These are phyloP conservation scores for Cactoblastis cactorum DNA, from an alignment of 2,888 invertebrate genomes.

Conservation along the genomic window DNA sequence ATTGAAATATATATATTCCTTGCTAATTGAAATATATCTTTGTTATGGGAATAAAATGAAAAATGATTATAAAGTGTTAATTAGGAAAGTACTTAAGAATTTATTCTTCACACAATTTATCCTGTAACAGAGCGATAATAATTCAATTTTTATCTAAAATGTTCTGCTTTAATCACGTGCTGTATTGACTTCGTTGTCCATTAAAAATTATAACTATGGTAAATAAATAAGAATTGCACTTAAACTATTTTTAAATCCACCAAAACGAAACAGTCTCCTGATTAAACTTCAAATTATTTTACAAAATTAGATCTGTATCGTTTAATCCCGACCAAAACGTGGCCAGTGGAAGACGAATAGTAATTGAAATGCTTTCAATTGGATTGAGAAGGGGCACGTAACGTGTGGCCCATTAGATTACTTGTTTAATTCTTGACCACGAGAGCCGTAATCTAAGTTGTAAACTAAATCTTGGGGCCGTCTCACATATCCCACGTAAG, in stretches of 20 bases:
- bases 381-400: conserved; percentile 42
- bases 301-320: conserved; percentile 6
- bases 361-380: conserved; percentile 55
- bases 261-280: neutral
- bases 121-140: too few relatives aligned
- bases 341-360: conserved; percentile 31
- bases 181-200: too few relatives aligned
- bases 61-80: conserved; percentile 28
- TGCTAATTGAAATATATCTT: conserved; percentile 28
- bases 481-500: conserved; percentile 75
- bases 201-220: too few relatives aligned
- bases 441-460: conserved; percentile 70
- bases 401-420: conserved; percentile 61
- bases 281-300: neutral
- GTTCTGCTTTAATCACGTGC: too few relatives aligned
- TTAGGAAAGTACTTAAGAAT: conserved; percentile 5
- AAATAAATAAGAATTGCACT: neutral
- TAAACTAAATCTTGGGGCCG: conserved; percentile 75
- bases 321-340: conserved; percentile 25
- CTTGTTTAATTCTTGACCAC: conserved; percentile 78
- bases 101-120: too few relatives aligned
- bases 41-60: conserved; percentile 8
- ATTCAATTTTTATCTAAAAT: too few relatives aligned
- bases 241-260: neutral
- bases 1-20: conserved; percentile 26